Evolutionary conservation across 2,797 vertebrate genomes (phyloP).

Genomic region (Miichthys miiuy): DNA sequence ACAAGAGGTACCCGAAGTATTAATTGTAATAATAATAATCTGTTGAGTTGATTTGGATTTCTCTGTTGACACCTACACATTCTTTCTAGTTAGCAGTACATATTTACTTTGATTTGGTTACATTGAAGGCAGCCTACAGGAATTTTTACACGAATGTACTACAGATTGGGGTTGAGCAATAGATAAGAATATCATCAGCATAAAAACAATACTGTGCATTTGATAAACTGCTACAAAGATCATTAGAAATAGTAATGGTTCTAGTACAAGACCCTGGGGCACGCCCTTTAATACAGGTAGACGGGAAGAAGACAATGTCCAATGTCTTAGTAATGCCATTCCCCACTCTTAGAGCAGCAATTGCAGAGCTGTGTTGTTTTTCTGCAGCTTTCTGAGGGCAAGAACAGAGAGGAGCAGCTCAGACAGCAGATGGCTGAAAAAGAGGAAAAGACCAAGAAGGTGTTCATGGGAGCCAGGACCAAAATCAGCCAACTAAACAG

Average conservation of each 20-base stretch:
- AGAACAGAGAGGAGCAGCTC: slow-evolving; percentile 90
- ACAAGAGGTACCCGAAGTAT: slow-evolving; percentile 84
- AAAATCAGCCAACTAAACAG: slow-evolving; percentile 93
- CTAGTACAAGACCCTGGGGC: not conserved
- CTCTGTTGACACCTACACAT: not conserved
- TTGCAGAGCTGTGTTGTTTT: not conserved
- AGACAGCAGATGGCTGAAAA: slow-evolving; percentile 94
- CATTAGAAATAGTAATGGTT: not conserved
- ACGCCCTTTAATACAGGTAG: not conserved
- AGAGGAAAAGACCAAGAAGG: slow-evolving; percentile 96
- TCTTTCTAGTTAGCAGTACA: not conserved
- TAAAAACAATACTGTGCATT: not conserved
- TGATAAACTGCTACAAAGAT: too few relatives aligned
- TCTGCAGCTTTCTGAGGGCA: slow-evolving; percentile 87
- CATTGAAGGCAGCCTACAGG: not conserved
- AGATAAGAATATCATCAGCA: not conserved
- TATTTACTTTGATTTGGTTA: not conserved
- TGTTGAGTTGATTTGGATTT: not conserved
- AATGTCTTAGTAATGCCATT: not conserved
- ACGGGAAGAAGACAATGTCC: not conserved
- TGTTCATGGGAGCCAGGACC: slow-evolving; percentile 91
- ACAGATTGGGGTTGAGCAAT: not conserved
- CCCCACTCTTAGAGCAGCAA: not conserved
- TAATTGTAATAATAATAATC: not conserved
- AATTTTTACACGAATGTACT: not conserved